Evolutionary conservation across 2,113 vertebrate species (phyloP), one percentile per base, ranked within the genome.

Genomic region (Antechinus stuartii): DNA sequence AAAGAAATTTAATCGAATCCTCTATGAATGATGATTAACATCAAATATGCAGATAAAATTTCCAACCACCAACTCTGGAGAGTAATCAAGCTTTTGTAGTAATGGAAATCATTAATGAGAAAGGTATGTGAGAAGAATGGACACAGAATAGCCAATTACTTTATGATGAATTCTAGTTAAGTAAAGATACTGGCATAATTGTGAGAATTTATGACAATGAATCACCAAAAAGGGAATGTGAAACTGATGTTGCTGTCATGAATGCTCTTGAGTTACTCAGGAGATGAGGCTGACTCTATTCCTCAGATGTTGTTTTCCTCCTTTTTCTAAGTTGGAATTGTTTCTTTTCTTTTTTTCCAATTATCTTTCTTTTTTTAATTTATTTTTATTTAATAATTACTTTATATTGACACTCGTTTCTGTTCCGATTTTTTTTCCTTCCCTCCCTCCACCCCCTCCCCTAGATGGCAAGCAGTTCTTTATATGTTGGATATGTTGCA

Each of bases 111-210:
- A 91, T 95, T 96, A 61, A 50, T 68, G 47, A 91, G 54, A 76
- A 96, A 96, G 93, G 92, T 95, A 89, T 95, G 92, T 93, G 97
- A 96, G 84, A 57, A 94, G 91, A 95, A 92, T 91, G 89, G 84
- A 93, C 95, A 93, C 76, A 93, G 91, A 94, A 61, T 54, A 95
- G 93, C 92, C 26, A 57, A 42, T 91, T 95, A 91, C 90, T 97
- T 95, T 94, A 91, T 93, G 94, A 93, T 94, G 25, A 93, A 93
- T 94, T 96, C 92, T 92, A 95, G 56, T 42, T 97, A 96, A 96
- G 52, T 95, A 50, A 96, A 95, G 95, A 96, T 93, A 96, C 93
- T 92, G 95, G 94, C n/a, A 0, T 84, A 56, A 95, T 76, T 95
- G 92, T 93, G 92, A 76, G 90, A 57, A 49, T 54, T 49, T 46